Conservation (phyloP, 2,113 vertebrate species). For the Himantopus leucocephalus region DNA sequence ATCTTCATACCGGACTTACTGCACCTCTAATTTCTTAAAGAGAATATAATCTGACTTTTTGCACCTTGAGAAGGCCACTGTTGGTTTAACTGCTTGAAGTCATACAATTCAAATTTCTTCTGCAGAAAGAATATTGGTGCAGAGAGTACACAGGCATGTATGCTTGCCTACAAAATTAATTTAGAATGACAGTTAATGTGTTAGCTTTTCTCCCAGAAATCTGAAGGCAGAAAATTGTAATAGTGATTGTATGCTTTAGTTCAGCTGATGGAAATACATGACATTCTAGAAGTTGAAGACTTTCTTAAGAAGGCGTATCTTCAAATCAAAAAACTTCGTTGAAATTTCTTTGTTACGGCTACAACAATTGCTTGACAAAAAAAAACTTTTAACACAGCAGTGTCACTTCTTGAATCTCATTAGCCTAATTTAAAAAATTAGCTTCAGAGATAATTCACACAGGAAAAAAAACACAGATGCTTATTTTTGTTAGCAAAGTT, state of each 20-base stretch:
- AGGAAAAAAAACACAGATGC: not conserved
- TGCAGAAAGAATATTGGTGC: not conserved
- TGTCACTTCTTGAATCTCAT: not conserved
- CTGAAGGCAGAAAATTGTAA: not conserved
- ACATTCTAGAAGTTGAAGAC: not conserved
- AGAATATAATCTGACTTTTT: not conserved
- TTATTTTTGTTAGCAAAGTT: not conserved
- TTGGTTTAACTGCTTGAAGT: not conserved
- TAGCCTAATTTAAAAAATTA: not conserved
- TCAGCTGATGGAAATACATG: not conserved
- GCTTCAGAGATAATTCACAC: not conserved
- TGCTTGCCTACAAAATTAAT: not conserved
- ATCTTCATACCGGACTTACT: not conserved
- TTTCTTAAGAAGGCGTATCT: not conserved
- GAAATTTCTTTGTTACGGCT: not conserved
- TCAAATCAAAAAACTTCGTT: not conserved
- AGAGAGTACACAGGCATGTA: not conserved
- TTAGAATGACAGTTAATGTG: not conserved
- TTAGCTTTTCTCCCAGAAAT: not conserved
- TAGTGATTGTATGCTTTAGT: not conserved
- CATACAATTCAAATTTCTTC: not conserved
- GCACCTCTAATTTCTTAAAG: not conserved
- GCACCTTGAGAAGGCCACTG: not conserved
- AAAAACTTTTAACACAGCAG: not conserved
- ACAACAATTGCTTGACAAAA: not conserved